Evolutionary conservation across 1,140 invertebrate species (phyloP), one percentile per base, ranked within the genome.

Genomic region (Penaeus vannamei): DNA sequence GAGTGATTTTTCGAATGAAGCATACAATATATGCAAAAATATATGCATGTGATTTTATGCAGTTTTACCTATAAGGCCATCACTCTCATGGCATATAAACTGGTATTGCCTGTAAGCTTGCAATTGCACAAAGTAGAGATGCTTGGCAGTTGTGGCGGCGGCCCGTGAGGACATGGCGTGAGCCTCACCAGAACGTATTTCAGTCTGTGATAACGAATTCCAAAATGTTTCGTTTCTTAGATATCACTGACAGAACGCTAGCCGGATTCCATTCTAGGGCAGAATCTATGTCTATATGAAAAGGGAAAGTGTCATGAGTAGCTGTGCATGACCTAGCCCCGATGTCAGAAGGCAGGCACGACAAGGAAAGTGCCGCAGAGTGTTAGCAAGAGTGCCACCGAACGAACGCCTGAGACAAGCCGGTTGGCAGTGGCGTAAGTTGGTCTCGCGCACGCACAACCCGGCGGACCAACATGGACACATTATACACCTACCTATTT

Each of bases 371-470:
- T 53, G 8, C 53, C 53, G 53, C 53, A 60, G 80, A 82, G 61
- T 82, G 80, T 60, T 26, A 59, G 23, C 23, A 29, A 82, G 80
- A 60, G 80, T 82, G 80, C n/a, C 60, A 64, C 59, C 42, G 81
- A 84, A 42, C 81, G 81, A 64, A 64, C 29, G 23, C 32, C 32
- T 84, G 8, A 23, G 83, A 69, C 83, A 84, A 84, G 83, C 83
- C 62, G 83, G 83, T 84, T 69, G 83, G 83, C 62, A 53, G 83
- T 84, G 62, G 83, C 83, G 83, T 84, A 84, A 84, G 61, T 84
- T 66, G 29, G 62, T 69, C 62, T 42, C 36, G 62, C 83, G 83
- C 83, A 84, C 83, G 83, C 83, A 84, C 83, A 46, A n/a, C 83
- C 19, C 62, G 36, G 62, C 62, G 42, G 29, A 66, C 83, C 83